Evolutionary conservation across 2,888 invertebrate genomes (phyloP).

Genomic region (Pseudococcus jackbeardsleyi): DNA sequence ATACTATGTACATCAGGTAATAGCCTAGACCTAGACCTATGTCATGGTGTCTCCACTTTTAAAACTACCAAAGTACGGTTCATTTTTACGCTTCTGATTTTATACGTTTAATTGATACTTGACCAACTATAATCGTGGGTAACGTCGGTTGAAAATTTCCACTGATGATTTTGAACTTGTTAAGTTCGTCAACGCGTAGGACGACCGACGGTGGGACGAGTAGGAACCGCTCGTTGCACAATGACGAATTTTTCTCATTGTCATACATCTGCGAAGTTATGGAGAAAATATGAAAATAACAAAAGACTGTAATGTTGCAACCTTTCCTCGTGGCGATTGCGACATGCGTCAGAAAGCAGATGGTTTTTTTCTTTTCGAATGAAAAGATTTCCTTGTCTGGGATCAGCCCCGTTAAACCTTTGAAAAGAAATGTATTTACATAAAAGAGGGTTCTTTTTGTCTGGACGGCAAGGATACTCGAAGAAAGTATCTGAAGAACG

Average conservation of each 20-base stretch:
- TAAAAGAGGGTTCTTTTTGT: neutral
- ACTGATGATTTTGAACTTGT: neutral
- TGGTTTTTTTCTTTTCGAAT: conserved; percentile 15
- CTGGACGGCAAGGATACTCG: neutral
- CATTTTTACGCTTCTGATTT: neutral
- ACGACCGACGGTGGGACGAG: too few species aligned
- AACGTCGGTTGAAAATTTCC: neutral
- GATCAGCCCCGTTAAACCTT: conserved; percentile 18
- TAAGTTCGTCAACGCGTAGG: neutral
- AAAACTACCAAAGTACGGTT: conserved; percentile 1
- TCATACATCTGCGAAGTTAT: neutral
- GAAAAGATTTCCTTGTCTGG: conserved; percentile 37
- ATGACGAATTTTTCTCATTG: neutral
- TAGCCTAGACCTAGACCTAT: conserved; percentile 50
- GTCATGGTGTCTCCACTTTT: conserved; percentile 34
- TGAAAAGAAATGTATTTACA: conserved; percentile 30
- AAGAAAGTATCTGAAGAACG: conserved; percentile 14
- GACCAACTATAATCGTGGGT: neutral
- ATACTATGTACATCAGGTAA: neutral
- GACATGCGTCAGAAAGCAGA: conserved; percentile 14
- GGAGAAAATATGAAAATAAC: conserved; percentile 34
- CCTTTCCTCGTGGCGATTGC: conserved; percentile 18
- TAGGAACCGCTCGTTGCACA: neutral
- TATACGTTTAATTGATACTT: neutral
- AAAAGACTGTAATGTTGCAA: conserved; percentile 7